Evolutionary conservation across 2,888 invertebrate genomes (phyloP).

Genomic region (Eristalis arbustorum): DNA sequence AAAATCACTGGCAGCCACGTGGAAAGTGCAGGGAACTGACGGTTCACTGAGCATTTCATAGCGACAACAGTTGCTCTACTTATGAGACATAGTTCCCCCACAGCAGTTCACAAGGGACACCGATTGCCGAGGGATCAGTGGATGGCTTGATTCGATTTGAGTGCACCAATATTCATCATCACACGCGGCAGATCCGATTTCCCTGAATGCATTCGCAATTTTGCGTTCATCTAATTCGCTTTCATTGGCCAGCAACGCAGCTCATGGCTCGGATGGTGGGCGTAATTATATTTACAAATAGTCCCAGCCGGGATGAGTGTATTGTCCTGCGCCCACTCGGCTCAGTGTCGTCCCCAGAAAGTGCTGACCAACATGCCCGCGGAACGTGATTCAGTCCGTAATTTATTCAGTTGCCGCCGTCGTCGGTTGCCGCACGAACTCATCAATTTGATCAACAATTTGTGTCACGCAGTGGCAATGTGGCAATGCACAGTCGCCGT

Average conservation of each 20-base stretch:
- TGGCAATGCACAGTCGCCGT: neutral
- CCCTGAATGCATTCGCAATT: neutral
- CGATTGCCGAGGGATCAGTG: neutral
- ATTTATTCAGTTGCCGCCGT: neutral
- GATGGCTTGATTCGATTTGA: neutral
- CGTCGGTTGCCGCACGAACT: neutral
- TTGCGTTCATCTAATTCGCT: neutral
- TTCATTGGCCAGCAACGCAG: neutral
- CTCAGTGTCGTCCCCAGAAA: neutral
- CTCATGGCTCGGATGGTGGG: neutral
- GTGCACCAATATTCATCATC: neutral
- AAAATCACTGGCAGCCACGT: constrained; percentile 3
- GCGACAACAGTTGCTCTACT: neutral
- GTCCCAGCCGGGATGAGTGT: neutral
- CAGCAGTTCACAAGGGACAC: neutral
- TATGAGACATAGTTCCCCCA: neutral
- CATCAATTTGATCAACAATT: neutral
- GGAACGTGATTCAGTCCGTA: neutral
- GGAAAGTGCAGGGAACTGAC: constrained; percentile 24
- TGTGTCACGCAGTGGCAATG: constrained; percentile 8
- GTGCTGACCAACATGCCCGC: neutral
- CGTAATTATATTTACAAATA: constrained; percentile 14
- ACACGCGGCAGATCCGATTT: neutral
- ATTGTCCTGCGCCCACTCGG: neutral
- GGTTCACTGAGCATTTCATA: neutral